Evolutionary conservation across 2,888 invertebrate genomes (phyloP).

Genomic region (Lepeophtheirus nordmannii): DNA sequence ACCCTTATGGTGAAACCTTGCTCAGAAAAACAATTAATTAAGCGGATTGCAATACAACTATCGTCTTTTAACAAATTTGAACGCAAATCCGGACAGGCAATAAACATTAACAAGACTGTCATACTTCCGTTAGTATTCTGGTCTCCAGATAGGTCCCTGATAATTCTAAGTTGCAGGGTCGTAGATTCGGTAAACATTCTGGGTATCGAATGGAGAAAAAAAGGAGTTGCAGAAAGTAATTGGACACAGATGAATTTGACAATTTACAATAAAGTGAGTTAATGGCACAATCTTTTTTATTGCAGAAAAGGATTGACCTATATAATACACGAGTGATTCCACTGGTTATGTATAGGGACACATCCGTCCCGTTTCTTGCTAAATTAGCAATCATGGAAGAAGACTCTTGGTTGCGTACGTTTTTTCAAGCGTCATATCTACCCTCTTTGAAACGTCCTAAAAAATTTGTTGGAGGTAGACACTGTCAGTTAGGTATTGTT

Average conservation of each 20-base stretch:
- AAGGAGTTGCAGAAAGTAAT: background rate
- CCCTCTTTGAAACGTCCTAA: no score
- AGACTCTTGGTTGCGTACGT: background rate
- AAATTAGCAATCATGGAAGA: slow-evolving; percentile 2
- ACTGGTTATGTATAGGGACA: background rate
- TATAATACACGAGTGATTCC: background rate
- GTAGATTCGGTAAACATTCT: background rate
- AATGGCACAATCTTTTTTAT: background rate
- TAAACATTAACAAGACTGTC: background rate
- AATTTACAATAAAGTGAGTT: background rate
- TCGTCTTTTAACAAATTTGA: background rate
- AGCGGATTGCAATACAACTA: background rate
- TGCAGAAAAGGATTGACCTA: background rate
- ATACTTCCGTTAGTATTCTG: background rate
- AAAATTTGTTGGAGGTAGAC: background rate
- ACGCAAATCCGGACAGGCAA: background rate
- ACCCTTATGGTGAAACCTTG: background rate
- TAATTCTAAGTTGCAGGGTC: background rate
- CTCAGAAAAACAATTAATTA: background rate
- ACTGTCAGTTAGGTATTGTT: background rate
- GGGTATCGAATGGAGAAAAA: background rate
- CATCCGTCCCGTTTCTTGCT: background rate
- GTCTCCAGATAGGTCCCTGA: background rate
- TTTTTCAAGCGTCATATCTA: background rate
- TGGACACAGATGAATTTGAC: background rate